Percentiles rank a stretch among this genome's conserved stretches.
phyloP scores from a whole-genome alignment of 37 sponge, comb jelly and placozoan genomes.

The Aplysina aerophoba region DNA sequence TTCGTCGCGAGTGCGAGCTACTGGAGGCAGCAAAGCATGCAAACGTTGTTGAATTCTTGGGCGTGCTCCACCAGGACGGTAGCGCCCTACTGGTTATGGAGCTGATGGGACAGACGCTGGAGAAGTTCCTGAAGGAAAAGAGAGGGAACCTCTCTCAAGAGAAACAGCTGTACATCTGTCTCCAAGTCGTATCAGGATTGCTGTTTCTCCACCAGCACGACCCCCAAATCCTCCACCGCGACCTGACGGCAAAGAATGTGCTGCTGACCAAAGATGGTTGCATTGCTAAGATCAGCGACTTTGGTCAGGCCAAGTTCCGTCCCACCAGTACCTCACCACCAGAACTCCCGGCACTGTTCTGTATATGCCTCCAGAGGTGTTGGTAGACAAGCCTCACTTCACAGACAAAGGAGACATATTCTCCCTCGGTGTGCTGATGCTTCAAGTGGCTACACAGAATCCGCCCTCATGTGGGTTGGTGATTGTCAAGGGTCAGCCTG shows the following conservation, averaged over 20 bases:
- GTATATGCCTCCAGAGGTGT: neutral
- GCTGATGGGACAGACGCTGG: too few species aligned
- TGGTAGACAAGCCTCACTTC: neutral
- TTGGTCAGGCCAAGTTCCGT: neutral
- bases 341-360: neutral
- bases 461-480: neutral
- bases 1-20: too few species aligned
- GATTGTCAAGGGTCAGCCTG: neutral
- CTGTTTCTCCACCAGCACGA: conserved; percentile 8
- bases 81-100: too few species aligned
- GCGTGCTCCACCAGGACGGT: too few species aligned
- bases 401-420: neutral
- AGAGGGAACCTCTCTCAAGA: too few species aligned
- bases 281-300: neutral
- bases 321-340: neutral
- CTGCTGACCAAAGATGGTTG: conserved; percentile 1
- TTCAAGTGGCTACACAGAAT: neutral
- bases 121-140: too few species aligned
- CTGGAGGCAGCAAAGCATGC: too few species aligned
- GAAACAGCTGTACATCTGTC: too few species aligned
- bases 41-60: too few species aligned
- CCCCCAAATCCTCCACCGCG: neutral
- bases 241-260: neutral
- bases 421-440: neutral
- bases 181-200: neutral